These are phyloP conservation scores for Oenanthe oenanthe DNA, from an alignment of 2,113 vertebrate species.

Conservation along the genomic window DNA sequence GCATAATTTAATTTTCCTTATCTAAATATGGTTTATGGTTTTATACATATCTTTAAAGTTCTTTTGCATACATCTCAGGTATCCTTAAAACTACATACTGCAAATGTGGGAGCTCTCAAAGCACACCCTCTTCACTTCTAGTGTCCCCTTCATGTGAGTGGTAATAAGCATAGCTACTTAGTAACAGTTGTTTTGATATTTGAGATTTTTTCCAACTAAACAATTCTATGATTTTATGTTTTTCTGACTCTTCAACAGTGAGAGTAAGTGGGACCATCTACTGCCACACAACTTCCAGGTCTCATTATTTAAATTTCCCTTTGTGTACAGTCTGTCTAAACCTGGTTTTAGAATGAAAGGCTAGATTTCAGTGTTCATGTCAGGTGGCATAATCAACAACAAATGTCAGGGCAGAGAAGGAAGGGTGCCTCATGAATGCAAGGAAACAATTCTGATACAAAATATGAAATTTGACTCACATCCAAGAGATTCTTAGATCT, in stretches of 20 bases:
- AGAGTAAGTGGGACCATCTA: neutral
- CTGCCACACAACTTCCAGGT: neutral
- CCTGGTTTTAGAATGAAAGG: neutral
- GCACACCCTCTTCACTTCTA: neutral
- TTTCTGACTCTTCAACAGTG: neutral
- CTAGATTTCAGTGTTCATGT: neutral
- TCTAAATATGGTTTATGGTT: neutral
- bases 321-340: neutral
- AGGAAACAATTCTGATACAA: constrained; percentile 1
- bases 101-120: neutral
- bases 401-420: neutral
- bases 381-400: neutral
- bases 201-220: neutral
- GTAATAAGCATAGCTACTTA: neutral
- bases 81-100: neutral
- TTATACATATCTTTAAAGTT: neutral
- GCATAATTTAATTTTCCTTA: neutral
- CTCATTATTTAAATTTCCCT: neutral
- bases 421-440: neutral
- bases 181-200: neutral
- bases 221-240: neutral
- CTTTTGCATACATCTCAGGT: neutral
- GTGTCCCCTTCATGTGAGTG: neutral
- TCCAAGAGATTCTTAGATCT: constrained; percentile 11
- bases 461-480: neutral